Evolutionary conservation across 2,113 vertebrate species (phyloP).

Genomic region (Oenanthe melanoleuca): DNA sequence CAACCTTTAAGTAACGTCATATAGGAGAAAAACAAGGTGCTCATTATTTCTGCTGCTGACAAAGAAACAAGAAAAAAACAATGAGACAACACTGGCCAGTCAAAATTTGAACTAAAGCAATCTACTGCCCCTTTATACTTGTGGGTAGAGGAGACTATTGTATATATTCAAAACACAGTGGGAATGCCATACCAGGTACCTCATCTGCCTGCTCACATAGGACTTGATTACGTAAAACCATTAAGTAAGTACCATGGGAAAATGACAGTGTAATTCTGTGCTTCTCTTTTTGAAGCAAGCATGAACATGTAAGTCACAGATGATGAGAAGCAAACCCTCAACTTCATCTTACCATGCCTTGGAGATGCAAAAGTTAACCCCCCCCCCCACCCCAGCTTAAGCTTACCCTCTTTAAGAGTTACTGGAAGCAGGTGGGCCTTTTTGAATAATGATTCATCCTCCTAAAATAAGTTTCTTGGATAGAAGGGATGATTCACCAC

Average conservation of each 20-base stretch:
- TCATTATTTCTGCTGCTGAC: background rate
- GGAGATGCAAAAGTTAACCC: background rate
- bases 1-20: background rate
- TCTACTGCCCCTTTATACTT: background rate
- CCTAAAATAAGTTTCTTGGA: conserved; percentile 31
- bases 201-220: background rate
- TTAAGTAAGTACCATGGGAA: background rate
- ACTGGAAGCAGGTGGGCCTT: background rate
- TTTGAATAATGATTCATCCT: background rate
- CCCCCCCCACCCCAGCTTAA: background rate
- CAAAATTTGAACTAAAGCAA: background rate
- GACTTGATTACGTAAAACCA: background rate
- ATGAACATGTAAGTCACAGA: background rate
- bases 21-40: background rate
- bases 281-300: background rate
- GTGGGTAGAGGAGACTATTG: background rate
- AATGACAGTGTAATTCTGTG: background rate
- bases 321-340: background rate
- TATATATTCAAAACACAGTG: background rate
- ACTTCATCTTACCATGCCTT: background rate
- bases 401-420: background rate
- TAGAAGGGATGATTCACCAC: conserved; percentile 33
- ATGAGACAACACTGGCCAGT: background rate
- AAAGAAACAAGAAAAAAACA: background rate
- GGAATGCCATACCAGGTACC: background rate